Conservation (phyloP, 2,113 vertebrate species). For the Caloenas nicobarica region DNA sequence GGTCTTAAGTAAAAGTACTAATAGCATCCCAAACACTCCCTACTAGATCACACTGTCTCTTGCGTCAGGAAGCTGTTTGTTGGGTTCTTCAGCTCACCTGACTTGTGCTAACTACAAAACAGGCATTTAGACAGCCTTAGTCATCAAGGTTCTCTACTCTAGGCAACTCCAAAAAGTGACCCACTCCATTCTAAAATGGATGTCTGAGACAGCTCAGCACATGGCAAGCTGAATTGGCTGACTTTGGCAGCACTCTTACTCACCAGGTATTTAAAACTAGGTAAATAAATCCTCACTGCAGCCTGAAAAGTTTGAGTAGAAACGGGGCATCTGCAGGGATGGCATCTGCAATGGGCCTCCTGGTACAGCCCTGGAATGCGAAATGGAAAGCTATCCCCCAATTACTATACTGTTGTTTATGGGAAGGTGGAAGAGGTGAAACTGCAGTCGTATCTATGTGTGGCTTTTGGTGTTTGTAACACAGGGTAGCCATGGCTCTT, state of each 20-base stretch:
- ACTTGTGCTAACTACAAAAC: background rate
- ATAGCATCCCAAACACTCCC: background rate
- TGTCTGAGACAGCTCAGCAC: background rate
- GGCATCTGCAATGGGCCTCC: background rate
- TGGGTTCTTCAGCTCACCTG: background rate
- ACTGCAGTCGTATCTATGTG: rapidly evolving
- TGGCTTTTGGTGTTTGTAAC: background rate
- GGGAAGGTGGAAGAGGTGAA: background rate
- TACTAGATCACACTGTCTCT: background rate
- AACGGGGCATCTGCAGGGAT: background rate
- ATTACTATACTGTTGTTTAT: background rate
- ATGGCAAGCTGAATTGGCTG: background rate
- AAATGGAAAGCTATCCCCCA: background rate
- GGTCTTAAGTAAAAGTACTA: background rate
- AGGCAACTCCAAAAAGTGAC: background rate
- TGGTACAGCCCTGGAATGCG: background rate
- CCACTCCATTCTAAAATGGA: background rate
- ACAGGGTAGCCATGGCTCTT: background rate
- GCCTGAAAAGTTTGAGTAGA: background rate
- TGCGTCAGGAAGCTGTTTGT: background rate
- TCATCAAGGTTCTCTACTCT: background rate
- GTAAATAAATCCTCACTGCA: background rate
- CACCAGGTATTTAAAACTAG: background rate
- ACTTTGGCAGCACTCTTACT: background rate
- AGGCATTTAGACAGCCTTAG: background rate